Conservation (phyloP, 2,888 invertebrate species). For the Erebia palarica region DNA sequence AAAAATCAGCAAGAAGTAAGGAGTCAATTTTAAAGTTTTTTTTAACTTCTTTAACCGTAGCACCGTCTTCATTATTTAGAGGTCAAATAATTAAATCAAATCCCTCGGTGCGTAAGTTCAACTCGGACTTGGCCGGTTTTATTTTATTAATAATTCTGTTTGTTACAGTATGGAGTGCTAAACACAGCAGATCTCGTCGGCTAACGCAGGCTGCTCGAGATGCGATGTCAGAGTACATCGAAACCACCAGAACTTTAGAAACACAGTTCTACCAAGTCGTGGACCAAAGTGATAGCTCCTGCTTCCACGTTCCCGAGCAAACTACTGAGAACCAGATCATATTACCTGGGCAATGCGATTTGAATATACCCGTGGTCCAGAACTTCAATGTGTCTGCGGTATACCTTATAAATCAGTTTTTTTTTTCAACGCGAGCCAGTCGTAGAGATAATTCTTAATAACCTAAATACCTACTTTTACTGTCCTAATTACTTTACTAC, state of each 20-base stretch:
- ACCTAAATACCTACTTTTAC: too few species aligned
- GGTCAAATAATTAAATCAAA: too few species aligned
- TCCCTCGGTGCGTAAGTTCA: too few species aligned
- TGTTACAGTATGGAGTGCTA: slow-evolving; percentile 70
- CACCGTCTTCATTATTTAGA: too few species aligned
- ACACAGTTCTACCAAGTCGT: slow-evolving; percentile 55
- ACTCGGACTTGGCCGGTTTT: too few species aligned
- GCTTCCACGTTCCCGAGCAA: slow-evolving; percentile 67
- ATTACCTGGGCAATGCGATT: slow-evolving; percentile 69
- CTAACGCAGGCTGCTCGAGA: slow-evolving; percentile 49
- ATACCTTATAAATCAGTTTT: neutral
- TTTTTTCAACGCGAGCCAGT: neutral
- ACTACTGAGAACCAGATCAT: slow-evolving; percentile 51
- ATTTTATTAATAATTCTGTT: neutral
- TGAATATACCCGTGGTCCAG: slow-evolving; percentile 54
- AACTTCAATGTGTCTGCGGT: slow-evolving; percentile 54
- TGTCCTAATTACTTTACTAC: too few species aligned
- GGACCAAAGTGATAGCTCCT: slow-evolving; percentile 56
- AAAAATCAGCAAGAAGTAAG: too few species aligned
- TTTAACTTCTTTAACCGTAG: too few species aligned
- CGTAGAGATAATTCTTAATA: too few species aligned
- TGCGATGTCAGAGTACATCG: slow-evolving; percentile 51
- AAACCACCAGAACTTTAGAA: slow-evolving; percentile 51
- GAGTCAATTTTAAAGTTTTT: too few species aligned
- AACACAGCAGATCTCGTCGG: slow-evolving; percentile 59